phyloP scores from a whole-genome alignment of 2,888 invertebrate species.

The Leptopilina drosophilae region DNA sequence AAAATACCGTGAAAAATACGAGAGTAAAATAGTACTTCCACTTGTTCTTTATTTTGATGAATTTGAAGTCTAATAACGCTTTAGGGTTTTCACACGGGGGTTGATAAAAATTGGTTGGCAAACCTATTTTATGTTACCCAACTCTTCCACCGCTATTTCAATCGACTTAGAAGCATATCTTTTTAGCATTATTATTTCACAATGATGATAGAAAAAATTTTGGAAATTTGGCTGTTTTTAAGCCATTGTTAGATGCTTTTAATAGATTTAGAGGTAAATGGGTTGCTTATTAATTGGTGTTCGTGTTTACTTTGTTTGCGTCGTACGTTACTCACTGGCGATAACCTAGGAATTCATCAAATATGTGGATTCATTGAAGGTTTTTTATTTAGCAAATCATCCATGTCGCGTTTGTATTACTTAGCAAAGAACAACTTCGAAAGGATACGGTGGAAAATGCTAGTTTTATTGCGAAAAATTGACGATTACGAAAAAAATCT shows the following conservation, averaged over 20 bases:
- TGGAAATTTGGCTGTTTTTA: constrained; percentile 44
- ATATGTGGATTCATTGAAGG: not conserved
- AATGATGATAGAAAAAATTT: constrained; percentile 40
- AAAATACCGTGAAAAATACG: constrained; percentile 37
- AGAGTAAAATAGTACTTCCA: constrained; percentile 45
- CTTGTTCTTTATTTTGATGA: constrained; percentile 45
- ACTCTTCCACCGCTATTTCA: constrained; percentile 45
- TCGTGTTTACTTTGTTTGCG: not conserved
- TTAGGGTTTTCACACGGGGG: not conserved
- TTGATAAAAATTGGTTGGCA: not conserved
- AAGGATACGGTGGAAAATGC: not conserved
- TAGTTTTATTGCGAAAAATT: not conserved
- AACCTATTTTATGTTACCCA: constrained; percentile 31
- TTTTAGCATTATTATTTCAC: constrained; percentile 42
- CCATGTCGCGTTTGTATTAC: not conserved
- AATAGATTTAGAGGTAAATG: constrained; percentile 10
- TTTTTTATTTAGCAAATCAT: constrained; percentile 8
- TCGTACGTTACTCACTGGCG: not conserved
- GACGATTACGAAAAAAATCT: not conserved
- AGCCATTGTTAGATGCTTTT: constrained; percentile 45
- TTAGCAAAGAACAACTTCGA: not conserved
- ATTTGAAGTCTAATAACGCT: constrained; percentile 27
- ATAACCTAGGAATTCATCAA: constrained; percentile 17
- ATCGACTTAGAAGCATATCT: constrained; percentile 43
- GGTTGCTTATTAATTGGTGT: not conserved